Percentiles rank a stretch among this genome's conserved stretches.
phyloP scores from a whole-genome alignment of 2,888 invertebrate species.

The Lissocephala sabroskyi region DNA sequence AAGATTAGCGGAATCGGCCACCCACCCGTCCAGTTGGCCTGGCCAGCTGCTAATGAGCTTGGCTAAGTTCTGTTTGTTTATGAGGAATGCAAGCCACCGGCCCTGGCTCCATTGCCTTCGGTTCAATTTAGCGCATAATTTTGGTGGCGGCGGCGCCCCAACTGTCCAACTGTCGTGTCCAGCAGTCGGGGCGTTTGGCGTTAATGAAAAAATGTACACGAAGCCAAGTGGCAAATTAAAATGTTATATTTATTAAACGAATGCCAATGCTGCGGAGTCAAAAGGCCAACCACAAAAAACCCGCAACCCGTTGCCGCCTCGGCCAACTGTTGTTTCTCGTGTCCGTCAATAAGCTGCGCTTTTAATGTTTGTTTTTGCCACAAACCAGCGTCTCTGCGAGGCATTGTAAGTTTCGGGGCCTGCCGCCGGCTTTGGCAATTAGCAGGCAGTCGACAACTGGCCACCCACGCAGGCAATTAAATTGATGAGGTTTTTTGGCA shows the following conservation, averaged over 20 bases:
- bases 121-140: constrained; percentile 7
- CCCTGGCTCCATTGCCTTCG: constrained; percentile 5
- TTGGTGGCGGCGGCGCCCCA: constrained; percentile 2
- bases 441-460: background rate
- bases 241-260: constrained; percentile 45
- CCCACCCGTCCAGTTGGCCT: no score
- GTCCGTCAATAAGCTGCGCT: constrained; percentile 32
- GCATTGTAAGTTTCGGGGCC: background rate
- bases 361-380: constrained; percentile 13
- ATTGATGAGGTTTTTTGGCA: constrained; percentile 26
- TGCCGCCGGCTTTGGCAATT: background rate
- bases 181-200: no score
- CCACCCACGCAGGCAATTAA: constrained; percentile 42
- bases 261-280: constrained; percentile 33
- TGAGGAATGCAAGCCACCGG: constrained; percentile 5
- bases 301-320: constrained; percentile 5
- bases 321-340: constrained; percentile 15
- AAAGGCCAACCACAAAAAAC: constrained; percentile 26
- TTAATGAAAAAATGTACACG: background rate
- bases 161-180: constrained; percentile 22
- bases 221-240: constrained; percentile 38
- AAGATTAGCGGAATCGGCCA: no score
- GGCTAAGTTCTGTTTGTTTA: no score
- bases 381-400: background rate
- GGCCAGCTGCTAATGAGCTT: no score